These are phyloP conservation scores for Pelagia noctiluca DNA, from an alignment of 30 jellyfish, hydroid and myxozoan species.

Conservation along the genomic window DNA sequence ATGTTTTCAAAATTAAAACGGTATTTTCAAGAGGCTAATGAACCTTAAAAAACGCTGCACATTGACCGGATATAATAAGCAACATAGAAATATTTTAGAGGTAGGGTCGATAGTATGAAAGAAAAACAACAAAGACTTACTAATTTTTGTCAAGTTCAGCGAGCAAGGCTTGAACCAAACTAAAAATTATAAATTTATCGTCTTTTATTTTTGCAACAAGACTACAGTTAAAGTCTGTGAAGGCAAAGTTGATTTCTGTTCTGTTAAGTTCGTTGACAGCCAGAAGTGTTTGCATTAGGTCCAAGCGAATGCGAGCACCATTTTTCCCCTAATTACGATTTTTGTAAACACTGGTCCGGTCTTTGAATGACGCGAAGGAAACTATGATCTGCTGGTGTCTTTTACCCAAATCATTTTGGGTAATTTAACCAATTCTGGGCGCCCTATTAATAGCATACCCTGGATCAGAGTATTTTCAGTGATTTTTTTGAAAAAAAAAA, in stretches of 20 bases:
- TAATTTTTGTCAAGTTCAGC: constrained; percentile 31
- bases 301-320: constrained; percentile 23
- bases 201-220: too few relatives aligned
- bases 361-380: constrained; percentile 15
- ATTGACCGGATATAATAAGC: too few relatives aligned
- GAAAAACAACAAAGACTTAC: neutral
- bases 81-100: too few relatives aligned
- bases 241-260: constrained; percentile 14
- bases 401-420: neutral
- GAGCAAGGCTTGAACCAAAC: constrained; percentile 34
- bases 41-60: constrained; percentile 17
- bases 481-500: too few relatives aligned
- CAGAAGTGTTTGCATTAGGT: constrained; percentile 7
- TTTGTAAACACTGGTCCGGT: constrained; percentile 22
- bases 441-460: constrained; percentile 30
- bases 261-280: constrained; percentile 9
- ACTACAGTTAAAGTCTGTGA: constrained; percentile 17
- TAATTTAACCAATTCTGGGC: constrained; percentile 20
- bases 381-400: constrained; percentile 13
- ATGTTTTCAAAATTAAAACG: constrained; percentile 12
- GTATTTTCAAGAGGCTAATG: constrained; percentile 21
- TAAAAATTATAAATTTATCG: constrained; percentile 24
- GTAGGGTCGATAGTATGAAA: neutral
- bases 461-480: too few relatives aligned
- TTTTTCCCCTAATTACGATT: constrained; percentile 15